Evolutionary conservation across 2,797 vertebrate genomes (phyloP), one percentile per base, ranked within the genome.

Genomic region (Amblyopsis hoosieri): DNA sequence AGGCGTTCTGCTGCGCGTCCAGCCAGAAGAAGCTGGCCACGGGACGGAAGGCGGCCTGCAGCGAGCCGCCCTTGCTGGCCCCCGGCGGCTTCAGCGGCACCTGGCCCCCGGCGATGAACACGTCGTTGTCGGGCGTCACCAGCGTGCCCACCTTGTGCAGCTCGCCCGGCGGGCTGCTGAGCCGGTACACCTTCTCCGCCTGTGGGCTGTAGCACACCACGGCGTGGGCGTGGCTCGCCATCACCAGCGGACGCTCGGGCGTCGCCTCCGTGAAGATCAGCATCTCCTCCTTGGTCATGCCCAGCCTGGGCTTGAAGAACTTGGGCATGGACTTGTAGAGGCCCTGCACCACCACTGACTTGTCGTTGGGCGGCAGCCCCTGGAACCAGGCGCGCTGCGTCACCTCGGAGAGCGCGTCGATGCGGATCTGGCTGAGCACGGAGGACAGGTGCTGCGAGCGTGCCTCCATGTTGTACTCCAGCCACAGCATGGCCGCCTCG

Each of bases 271-370:
- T 94, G 83, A 99, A 98, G 76, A 99, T 98, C 59, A 99, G 94
- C 97, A 99, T 99, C 85, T 99, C 98, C 84, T 99, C 98, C 91
- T 99, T 99, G 45, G 98, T 99, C 98, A 99, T 99, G 66, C 98
- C 98, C 23, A 99, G 89, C 29, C 98, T 91, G 1, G 98, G 98
- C 74, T 99, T 99, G 91, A 99, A 99, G 82, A 98, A 99, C 89
- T 98, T 99, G 76, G 97, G 98, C 98, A 99, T 99, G 0, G 98
- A 99, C 87, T 99, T 99, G 87, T 99, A 99, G 23, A 99, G 93
- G 52, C 98, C 98, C 87, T 99, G 98, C 57, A 99, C 97, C 81
- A 99, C 98, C 62, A 99, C 97, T 0, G 98, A 99, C 79, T 99
- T 99, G 79, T 99, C 97, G 0, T 99, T 99, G 12, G 97, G 97